Base-by-base conservation (phyloP, 2,113 vertebrate species). In the Geococcyx californianus region DNA sequence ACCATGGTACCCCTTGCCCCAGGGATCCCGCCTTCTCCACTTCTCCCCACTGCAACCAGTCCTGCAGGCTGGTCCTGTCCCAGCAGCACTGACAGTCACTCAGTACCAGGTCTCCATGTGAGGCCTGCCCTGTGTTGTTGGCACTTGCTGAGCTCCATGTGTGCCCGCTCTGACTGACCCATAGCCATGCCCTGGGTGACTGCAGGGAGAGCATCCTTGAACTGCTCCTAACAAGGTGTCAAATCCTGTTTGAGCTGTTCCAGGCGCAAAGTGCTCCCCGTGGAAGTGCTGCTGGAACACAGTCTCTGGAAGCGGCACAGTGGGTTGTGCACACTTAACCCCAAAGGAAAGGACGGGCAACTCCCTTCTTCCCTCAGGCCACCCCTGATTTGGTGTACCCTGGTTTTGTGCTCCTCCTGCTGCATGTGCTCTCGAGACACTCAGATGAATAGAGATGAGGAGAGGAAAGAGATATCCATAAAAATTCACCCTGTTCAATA, bases 51-150 rank as follows among this genome's bases (percentile, higher is more conserved):
- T 26, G 25, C 11, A 63, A n/a, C 40, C 2, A 10, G 29, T 55
- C 63, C 73, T 54, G 18, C 8, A 13, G 23, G 10, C n/a, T 3
- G 4, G 34, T 47, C 56, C 77, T 70, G 62, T 60, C 40, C 40
- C 14, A 28, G 55, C n/a, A 64, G 31, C 59, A 51, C 8, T 0
- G 0, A 40, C 1, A 6, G 36, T 47, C 17, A 0, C 58, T 58
- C 0, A 0, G 20, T 16, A 6, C 54, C 0, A 0, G 42, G 13
- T 66, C 55, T 8, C 7, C 6, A 1, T 2, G 3, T 19, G 55
- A 33, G 33, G 55, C 38, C 60, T 74, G 34, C 59, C 40, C 1
- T 3, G 31, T 74, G 70, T 59, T 21, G 3, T 0, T 1, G 2
- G 28, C 33, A 28, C 69, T 29, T 28, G 1, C n/a, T 3, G 44